Evolutionary conservation across 2,888 invertebrate species (phyloP).

Genomic region (Drosophila buzzatii): DNA sequence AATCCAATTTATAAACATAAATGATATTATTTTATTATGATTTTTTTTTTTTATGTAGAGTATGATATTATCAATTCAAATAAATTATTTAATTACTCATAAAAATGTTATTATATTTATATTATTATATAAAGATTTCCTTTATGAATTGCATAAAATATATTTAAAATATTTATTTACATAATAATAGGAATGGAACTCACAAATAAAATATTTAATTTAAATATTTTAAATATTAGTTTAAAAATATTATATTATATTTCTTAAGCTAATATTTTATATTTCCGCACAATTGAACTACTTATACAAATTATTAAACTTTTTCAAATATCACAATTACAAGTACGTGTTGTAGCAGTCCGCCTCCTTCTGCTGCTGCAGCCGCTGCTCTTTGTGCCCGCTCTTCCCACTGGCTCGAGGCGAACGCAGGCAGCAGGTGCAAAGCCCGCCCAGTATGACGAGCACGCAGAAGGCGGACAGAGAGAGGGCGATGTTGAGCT

Average conservation of each 20-base stretch:
- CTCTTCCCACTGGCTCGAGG: slow-evolving; percentile 8
- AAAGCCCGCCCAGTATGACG: slow-evolving; percentile 82
- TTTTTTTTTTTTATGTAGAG: not conserved
- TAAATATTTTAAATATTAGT: not conserved
- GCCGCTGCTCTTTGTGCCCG: not conserved
- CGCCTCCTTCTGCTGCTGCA: slow-evolving; percentile 16
- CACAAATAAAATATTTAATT: not conserved
- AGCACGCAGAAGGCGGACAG: slow-evolving; percentile 80
- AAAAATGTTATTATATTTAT: not conserved
- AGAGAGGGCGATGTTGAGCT: slow-evolving; percentile 82
- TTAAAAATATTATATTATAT: not conserved
- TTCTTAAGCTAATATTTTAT: not conserved
- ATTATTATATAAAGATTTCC: too few relatives aligned
- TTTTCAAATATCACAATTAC: slow-evolving; percentile 35
- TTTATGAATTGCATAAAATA: too few relatives aligned
- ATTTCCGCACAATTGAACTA: not conserved
- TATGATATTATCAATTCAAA: not conserved
- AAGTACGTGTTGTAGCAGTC: slow-evolving; percentile 38
- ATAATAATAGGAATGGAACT: too few relatives aligned
- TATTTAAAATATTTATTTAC: too few relatives aligned
- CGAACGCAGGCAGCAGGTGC: slow-evolving; percentile 72
- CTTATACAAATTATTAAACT: not conserved
- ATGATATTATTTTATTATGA: not conserved
- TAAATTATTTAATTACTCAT: too few relatives aligned
- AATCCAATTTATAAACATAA: not conserved